These are phyloP conservation scores for Aptenodytes forsteri DNA, from an alignment of 2,113 vertebrate genomes.

Conservation along the genomic window DNA sequence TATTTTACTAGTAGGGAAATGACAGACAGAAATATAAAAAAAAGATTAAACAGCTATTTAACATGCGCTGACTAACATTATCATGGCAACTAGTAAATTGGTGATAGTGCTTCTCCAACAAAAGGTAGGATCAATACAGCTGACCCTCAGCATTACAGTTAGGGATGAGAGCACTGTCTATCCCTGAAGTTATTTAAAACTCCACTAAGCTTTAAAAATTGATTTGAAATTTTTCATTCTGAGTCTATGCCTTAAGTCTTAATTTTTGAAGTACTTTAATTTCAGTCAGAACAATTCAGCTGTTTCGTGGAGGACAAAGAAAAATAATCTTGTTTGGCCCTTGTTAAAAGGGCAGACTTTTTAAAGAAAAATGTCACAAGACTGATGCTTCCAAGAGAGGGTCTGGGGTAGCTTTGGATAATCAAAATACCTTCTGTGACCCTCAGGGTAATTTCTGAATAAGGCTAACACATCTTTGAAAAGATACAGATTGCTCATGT, in stretches of 20 bases:
- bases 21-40: neutral
- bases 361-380: neutral
- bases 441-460: neutral
- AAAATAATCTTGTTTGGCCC: neutral
- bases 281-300: neutral
- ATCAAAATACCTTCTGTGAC: neutral
- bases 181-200: neutral
- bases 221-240: neutral
- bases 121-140: neutral
- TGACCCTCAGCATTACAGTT: neutral
- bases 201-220: neutral
- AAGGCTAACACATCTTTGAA: neutral
- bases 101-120: neutral
- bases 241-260: neutral
- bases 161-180: neutral
- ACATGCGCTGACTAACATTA: neutral
- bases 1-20: neutral
- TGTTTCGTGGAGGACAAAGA: neutral
- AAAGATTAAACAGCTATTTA: neutral
- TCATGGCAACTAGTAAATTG: neutral
- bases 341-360: neutral
- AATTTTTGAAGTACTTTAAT: neutral
- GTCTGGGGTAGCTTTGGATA: neutral
- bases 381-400: neutral
- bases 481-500: neutral